A percentile compares a stretch with the other conserved stretches of the same genome.
Conservation (phyloP, 2,888 invertebrate genomes). For the Papilio gigon region DNA sequence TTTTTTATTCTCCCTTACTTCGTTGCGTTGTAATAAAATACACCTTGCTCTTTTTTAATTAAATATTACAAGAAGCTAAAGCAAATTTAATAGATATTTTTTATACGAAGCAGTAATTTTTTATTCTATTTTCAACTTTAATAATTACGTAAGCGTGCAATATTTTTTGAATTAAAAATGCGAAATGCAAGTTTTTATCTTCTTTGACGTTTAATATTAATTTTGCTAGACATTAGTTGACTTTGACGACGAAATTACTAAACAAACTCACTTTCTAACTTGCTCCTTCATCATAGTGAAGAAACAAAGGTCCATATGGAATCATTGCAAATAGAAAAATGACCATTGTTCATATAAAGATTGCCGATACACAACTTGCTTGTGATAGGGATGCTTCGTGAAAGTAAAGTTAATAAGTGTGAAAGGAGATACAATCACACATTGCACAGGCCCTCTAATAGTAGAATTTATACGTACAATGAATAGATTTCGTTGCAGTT, state of each 20-base stretch:
- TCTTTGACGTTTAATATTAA: neutral
- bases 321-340: no score
- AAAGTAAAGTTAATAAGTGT: no score
- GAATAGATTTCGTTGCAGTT: neutral
- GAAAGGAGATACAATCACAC: no score
- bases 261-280: no score
- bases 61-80: conserved; percentile 16
- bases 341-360: no score
- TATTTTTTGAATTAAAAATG: neutral
- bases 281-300: no score
- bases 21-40: conserved; percentile 9
- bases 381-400: no score
- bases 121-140: conserved; percentile 6
- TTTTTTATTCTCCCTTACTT: conserved; percentile 1
- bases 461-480: neutral
- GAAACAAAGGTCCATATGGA: no score
- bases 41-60: conserved; percentile 17
- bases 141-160: neutral
- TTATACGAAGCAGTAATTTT: neutral
- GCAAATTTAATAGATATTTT: conserved; percentile 9
- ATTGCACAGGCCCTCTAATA: neutral
- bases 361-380: no score
- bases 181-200: neutral
- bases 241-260: no score
- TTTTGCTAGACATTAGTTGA: no score